These are phyloP conservation scores for Hippopotamyrus pictus DNA, from an alignment of 2,797 vertebrate genomes.

Conservation along the genomic window DNA sequence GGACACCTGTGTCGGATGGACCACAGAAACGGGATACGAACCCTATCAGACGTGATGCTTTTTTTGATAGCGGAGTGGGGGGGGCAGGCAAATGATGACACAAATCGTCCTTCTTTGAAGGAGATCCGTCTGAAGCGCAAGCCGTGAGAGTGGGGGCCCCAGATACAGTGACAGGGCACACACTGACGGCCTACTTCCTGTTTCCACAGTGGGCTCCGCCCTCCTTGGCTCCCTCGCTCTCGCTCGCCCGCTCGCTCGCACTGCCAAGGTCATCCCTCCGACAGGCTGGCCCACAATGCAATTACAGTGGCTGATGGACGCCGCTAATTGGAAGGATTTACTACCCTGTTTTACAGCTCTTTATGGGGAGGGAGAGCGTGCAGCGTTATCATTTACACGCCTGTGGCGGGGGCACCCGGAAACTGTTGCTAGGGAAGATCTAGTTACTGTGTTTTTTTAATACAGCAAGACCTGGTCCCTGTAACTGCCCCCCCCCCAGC, in stretches of 20 bases:
- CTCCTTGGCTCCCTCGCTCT: slow-evolving; percentile 43
- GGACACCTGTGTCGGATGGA: background rate
- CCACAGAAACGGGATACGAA: background rate
- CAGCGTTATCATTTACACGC: slow-evolving; percentile 72
- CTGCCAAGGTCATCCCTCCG: slow-evolving; percentile 66
- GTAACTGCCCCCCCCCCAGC: background rate
- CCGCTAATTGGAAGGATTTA: slow-evolving; percentile 75
- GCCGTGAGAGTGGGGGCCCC: background rate
- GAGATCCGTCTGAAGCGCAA: background rate
- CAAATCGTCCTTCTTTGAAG: background rate
- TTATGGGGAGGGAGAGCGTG: slow-evolving; percentile 72
- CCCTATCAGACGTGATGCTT: slow-evolving; percentile 2
- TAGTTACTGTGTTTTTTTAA: slow-evolving; percentile 2
- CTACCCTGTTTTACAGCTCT: slow-evolving; percentile 70
- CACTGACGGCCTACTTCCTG: background rate
- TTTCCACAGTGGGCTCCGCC: background rate
- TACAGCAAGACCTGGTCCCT: background rate
- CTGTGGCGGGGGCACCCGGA: slow-evolving; percentile 43
- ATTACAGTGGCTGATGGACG: slow-evolving; percentile 74
- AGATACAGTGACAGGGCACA: background rate
- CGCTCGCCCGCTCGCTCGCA: slow-evolving; percentile 24
- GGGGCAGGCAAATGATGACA: background rate
- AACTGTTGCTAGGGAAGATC: background rate
- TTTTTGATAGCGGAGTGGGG: background rate
- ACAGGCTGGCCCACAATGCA: slow-evolving; percentile 66